phyloP scores from a whole-genome alignment of 2,888 invertebrate genomes.

The Harmothoe impar region DNA sequence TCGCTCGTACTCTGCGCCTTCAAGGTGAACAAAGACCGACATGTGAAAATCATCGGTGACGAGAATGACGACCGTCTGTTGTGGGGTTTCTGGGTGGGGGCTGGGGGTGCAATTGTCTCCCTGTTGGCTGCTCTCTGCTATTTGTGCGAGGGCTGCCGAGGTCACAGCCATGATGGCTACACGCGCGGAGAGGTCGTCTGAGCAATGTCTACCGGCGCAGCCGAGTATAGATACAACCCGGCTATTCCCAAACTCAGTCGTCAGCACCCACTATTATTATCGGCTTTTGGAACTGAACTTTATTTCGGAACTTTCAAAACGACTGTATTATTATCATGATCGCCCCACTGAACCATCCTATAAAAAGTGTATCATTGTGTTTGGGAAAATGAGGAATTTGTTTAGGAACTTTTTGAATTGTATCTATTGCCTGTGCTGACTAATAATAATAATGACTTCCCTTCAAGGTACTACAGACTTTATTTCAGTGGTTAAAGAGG shows the following conservation, averaged over 20 bases:
- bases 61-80: constrained; percentile 25
- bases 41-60: constrained; percentile 11
- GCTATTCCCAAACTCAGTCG: not conserved
- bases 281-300: not conserved
- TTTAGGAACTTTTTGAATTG: not conserved
- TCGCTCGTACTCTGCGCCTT: constrained; percentile 24
- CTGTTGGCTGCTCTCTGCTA: constrained; percentile 60
- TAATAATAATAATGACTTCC: not conserved
- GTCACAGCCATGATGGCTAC: constrained; percentile 57
- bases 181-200: constrained; percentile 64
- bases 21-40: constrained; percentile 48
- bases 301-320: not conserved
- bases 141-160: constrained; percentile 62
- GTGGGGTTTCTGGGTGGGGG: constrained; percentile 56
- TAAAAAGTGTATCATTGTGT: not conserved
- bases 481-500: not conserved
- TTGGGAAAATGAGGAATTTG: not conserved
- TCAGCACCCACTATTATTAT: not conserved
- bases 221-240: not conserved
- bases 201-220: constrained; percentile 15
- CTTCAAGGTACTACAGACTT: not conserved
- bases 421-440: not conserved
- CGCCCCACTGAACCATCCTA: constrained; percentile 29
- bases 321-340: too few species aligned
- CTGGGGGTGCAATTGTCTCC: constrained; percentile 5